Percentiles rank a stretch among this genome's conserved stretches.
phyloP scores from a whole-genome alignment of 2,797 vertebrate genomes.

The Antennarius maculatus region DNA sequence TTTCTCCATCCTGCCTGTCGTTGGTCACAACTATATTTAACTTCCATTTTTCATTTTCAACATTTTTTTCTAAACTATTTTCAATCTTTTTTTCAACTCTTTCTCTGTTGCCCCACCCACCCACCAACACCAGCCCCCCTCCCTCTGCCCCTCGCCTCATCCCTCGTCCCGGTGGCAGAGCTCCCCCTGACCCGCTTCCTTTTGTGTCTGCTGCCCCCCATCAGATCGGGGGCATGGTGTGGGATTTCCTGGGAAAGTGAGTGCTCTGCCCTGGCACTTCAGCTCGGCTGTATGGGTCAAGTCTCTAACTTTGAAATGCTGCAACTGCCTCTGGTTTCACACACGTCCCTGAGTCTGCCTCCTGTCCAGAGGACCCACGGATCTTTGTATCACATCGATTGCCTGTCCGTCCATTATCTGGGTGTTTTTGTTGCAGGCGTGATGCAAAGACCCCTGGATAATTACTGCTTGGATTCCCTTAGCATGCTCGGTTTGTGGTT shows the following conservation, averaged over 20 bases:
- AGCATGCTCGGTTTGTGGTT: slow-evolving; percentile 25
- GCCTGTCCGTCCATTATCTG: slow-evolving; percentile 3
- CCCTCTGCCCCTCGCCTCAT: slow-evolving; percentile 60
- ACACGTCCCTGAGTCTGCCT: slow-evolving; percentile 56
- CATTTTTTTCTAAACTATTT: slow-evolving; percentile 24
- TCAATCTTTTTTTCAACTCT: slow-evolving; percentile 36
- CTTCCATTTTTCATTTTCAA: slow-evolving; percentile 12
- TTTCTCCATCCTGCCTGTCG: slow-evolving; percentile 32
- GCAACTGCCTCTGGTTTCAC: slow-evolving; percentile 63
- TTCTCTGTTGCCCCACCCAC: slow-evolving; percentile 47
- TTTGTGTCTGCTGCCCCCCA: slow-evolving; percentile 78
- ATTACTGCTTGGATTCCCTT: slow-evolving; percentile 32
- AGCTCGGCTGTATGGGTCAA: slow-evolving; percentile 72
- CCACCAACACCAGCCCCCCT: slow-evolving; percentile 58
- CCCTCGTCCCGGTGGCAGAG: slow-evolving; percentile 83
- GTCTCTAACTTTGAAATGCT: slow-evolving; percentile 57
- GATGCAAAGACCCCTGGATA: slow-evolving; percentile 65
- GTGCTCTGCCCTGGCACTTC: slow-evolving; percentile 82
- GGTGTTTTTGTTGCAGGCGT: slow-evolving; percentile 1
- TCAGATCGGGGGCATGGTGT: slow-evolving; percentile 85
- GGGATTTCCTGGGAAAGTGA: slow-evolving; percentile 86
- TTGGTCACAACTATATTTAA: slow-evolving; percentile 25
- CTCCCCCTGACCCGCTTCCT: slow-evolving; percentile 82
- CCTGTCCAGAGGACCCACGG: slow-evolving; percentile 45
- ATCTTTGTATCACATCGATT: slow-evolving; percentile 60